Evolutionary conservation across 2,797 vertebrate species (phyloP).

Genomic region (Spinus olivaceus): DNA sequence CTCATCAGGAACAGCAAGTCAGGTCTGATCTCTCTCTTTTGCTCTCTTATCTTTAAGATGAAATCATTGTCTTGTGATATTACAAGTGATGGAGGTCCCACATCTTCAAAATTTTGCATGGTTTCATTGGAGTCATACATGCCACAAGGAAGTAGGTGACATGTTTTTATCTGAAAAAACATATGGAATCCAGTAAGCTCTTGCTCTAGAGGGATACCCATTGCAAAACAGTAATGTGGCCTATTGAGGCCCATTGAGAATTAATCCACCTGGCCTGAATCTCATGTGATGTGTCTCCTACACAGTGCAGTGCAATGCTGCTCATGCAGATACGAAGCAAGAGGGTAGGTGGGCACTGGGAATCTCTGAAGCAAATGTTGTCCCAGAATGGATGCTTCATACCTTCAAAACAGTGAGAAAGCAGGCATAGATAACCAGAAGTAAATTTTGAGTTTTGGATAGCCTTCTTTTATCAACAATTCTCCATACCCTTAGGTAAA

Average conservation of each 20-base stretch:
- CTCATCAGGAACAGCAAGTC: background rate
- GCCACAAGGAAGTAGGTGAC: background rate
- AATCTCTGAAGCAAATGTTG: background rate
- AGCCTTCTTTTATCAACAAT: background rate
- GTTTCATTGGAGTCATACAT: background rate
- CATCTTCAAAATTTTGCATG: background rate
- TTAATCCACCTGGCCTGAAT: background rate
- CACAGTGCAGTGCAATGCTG: rapidly evolving
- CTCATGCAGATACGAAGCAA: background rate
- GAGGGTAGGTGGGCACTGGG: rapidly evolving
- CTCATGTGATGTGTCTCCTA: background rate
- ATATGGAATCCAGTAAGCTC: background rate
- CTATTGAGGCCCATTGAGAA: background rate
- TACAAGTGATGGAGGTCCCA: background rate
- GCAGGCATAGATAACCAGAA: background rate
- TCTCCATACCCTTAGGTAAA: background rate
- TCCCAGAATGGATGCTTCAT: background rate
- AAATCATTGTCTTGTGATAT: background rate
- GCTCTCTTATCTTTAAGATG: background rate
- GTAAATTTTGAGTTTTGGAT: background rate
- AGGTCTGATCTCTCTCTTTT: background rate
- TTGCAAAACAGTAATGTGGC: background rate
- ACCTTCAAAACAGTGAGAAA: background rate
- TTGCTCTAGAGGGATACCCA: background rate
- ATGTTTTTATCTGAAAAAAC: background rate